These are phyloP conservation scores for Apodemia zela DNA, from an alignment of 2,888 invertebrate genomes.

Conservation along the genomic window DNA sequence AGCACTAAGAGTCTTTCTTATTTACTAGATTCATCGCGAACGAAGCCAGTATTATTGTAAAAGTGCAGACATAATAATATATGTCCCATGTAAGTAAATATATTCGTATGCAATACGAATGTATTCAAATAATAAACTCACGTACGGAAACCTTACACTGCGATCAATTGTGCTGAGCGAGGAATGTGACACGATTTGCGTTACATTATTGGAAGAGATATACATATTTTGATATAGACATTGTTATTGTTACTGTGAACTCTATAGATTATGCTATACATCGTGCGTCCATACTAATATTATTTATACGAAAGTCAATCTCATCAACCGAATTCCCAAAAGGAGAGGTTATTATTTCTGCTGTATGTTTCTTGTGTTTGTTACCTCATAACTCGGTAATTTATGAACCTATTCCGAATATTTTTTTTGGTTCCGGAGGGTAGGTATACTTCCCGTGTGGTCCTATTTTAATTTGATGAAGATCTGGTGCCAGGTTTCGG, in stretches of 20 bases:
- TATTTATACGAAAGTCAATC: no score
- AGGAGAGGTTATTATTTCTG: no score
- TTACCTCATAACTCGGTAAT: no score
- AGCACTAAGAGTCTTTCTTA: no score
- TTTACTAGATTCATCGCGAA: no score
- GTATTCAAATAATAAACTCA: not conserved
- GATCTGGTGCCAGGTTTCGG: no score
- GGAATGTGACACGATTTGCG: slow-evolving; percentile 10
- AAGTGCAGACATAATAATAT: not conserved
- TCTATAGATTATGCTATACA: not conserved
- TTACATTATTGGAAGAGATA: slow-evolving; percentile 11
- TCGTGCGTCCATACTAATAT: not conserved
- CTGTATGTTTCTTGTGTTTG: no score
- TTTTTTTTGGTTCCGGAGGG: no score
- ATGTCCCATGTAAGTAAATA: not conserved
- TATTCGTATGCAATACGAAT: not conserved
- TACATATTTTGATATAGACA: not conserved
- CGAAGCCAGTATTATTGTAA: not conserved
- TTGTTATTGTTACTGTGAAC: not conserved
- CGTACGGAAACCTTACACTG: slow-evolving; percentile 4
- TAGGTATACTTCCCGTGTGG: no score
- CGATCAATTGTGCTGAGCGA: slow-evolving; percentile 14
- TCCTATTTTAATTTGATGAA: no score
- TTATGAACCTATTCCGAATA: no score
- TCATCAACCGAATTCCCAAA: no score